Evolutionary conservation across 2,797 vertebrate species (phyloP), one percentile per base, ranked within the genome.

Genomic region (Liasis olivaceus): DNA sequence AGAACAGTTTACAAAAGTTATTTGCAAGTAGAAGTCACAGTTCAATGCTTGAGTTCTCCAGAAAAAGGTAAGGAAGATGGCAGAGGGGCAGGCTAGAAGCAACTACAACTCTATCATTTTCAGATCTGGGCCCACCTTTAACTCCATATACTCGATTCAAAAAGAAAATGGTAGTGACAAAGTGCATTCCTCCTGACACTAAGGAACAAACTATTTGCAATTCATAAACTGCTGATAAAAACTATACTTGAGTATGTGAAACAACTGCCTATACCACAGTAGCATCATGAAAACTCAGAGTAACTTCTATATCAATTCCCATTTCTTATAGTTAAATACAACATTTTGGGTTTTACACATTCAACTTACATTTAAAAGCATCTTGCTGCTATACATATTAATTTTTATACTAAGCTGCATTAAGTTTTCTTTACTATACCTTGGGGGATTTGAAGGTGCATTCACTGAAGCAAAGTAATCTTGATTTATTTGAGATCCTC

Each of bases 401-500:
- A 92, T 72, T 13, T 59, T 91, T 14, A 89, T 69, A 62, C 36
- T 88, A 90, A 84, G 58, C 64, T 24, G 12, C 59, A 89, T 51
- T 63, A 87, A 26, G 28, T 69, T 94, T 92, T 7, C 92, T 85
- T 94, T 96, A 81, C 91, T 95, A 97, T 97, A 99, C 99, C 99
- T 98, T 92, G 99, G 99, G 86, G 99, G 99, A 94, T 98, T 99
- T 94, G 99, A 99, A 93, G 99, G 99, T 77, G 99, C 99, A 77
- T 99, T 99, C 93, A 99, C 99, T 72, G 99, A 99, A 81, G 99
- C 99, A 97, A 99, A 99, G 97, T 99, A 99, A 97, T 99, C 99
- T 96, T 99, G 99, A 96, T 99, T 99, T 95, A 98, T 97, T 97
- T 99, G 99, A 93, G 98, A 99, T 91, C 99, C 99, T 93, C 99